These are phyloP conservation scores for Sminthurides aquaticus DNA, from an alignment of 2,888 invertebrate species.

Conservation along the genomic window DNA sequence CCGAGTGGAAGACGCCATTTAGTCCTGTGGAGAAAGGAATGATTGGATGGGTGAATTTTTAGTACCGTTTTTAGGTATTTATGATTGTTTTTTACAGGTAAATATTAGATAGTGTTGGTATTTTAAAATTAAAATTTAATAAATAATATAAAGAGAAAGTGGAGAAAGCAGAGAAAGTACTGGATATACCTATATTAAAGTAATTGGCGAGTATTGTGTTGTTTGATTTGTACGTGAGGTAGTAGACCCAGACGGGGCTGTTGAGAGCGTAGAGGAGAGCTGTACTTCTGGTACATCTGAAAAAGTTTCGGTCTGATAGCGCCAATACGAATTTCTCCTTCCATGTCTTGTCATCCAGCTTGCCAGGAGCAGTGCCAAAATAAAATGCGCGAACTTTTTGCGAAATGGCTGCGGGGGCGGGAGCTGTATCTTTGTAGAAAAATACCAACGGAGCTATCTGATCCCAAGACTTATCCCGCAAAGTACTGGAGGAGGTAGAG, in stretches of 20 bases:
- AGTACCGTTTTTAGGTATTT: background rate
- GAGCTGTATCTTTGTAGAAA: conserved; percentile 28
- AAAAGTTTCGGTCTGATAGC: conserved; percentile 28
- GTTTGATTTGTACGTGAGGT: conserved; percentile 20
- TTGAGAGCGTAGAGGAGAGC: conserved; percentile 23
- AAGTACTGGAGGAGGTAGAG: conserved; percentile 18
- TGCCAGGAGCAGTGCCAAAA: conserved; percentile 21
- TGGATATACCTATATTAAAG: conserved; percentile 15
- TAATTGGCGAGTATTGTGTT: conserved; percentile 24
- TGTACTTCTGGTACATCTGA: conserved; percentile 25
- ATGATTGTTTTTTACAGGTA: too few relatives aligned
- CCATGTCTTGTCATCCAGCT: conserved; percentile 10
- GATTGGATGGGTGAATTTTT: background rate
- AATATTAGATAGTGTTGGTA: too few relatives aligned
- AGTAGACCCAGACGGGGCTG: conserved; percentile 28
- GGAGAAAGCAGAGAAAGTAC: background rate
- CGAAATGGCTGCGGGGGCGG: conserved; percentile 18
- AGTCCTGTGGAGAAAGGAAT: conserved; percentile 5
- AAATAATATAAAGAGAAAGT: background rate
- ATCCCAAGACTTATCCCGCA: conserved; percentile 25
- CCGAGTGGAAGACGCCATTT: conserved; percentile 26
- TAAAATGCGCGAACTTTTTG: conserved; percentile 28
- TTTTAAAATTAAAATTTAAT: too few relatives aligned
- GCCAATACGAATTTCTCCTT: conserved; percentile 27
- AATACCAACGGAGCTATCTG: conserved; percentile 29